Conservation (phyloP, 2,113 vertebrate species). For the Onychorhynchus coronatus region DNA sequence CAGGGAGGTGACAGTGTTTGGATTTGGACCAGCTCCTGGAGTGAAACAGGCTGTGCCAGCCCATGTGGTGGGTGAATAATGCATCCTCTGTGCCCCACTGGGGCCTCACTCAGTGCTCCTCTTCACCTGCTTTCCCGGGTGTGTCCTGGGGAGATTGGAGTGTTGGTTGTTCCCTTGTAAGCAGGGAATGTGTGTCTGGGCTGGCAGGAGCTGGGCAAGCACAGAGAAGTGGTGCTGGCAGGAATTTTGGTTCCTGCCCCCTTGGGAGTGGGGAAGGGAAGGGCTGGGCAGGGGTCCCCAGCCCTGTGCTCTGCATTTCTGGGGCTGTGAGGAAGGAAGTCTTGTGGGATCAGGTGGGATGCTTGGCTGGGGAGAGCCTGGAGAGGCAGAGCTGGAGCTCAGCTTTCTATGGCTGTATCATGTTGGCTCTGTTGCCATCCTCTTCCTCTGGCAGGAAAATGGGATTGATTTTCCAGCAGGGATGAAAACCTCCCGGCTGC, state of each 20-base stretch:
- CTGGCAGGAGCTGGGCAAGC: neutral
- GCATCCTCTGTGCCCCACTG: neutral
- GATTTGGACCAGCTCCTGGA: neutral
- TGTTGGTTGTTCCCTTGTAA: neutral
- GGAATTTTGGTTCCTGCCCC: neutral
- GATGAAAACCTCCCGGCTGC: neutral
- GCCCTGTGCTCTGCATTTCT: neutral
- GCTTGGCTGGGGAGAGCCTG: neutral
- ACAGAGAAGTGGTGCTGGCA: neutral
- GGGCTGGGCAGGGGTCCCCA: neutral
- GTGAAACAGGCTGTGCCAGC: fast-evolving
- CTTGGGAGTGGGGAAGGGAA: neutral
- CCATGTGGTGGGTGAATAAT: neutral
- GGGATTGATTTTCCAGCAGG: neutral
- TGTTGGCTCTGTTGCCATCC: neutral
- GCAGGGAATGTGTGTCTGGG: neutral
- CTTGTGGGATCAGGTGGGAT: neutral
- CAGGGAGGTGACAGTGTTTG: neutral
- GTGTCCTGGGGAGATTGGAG: neutral
- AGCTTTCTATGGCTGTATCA: neutral
- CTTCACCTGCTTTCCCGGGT: neutral
- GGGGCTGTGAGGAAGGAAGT: neutral
- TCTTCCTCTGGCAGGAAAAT: neutral
- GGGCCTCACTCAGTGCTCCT: neutral
- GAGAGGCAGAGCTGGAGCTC: neutral